A percentile compares a stretch with the other conserved stretches of the same genome.
phyloP scores from a whole-genome alignment of 2,113 vertebrate genomes.

The Ornithorhynchus anatinus region DNA sequence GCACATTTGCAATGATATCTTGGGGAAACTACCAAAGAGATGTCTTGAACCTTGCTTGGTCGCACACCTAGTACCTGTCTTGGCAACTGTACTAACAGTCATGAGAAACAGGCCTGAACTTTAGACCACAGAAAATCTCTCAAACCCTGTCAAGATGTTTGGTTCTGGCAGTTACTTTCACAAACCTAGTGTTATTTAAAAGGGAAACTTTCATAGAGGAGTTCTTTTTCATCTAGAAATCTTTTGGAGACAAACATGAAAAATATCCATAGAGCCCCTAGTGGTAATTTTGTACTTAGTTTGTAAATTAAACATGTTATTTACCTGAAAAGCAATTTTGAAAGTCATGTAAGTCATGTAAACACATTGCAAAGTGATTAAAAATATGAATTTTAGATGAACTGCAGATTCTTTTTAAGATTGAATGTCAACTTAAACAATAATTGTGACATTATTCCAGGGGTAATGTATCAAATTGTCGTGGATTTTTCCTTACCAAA shows the following conservation, averaged over 20 bases:
- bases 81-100: slow-evolving; percentile 1
- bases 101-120: neutral
- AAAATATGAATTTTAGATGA: neutral
- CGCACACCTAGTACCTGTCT: neutral
- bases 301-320: too few relatives aligned
- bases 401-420: neutral
- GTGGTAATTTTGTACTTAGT: neutral
- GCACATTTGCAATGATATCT: neutral
- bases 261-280: neutral
- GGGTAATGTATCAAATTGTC: too few relatives aligned
- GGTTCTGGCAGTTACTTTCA: slow-evolving; percentile 31
- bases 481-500: too few relatives aligned
- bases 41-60: neutral
- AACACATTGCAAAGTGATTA: neutral
- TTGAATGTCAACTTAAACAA: slow-evolving; percentile 10
- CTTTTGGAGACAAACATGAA: neutral
- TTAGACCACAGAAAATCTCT: too few relatives aligned
- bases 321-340: neutral
- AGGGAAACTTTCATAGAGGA: neutral
- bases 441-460: too few relatives aligned
- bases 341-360: slow-evolving; percentile 7
- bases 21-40: neutral
- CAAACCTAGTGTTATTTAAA: slow-evolving; percentile 24
- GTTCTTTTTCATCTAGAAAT: neutral
- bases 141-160: neutral